Evolutionary conservation across 2,888 invertebrate genomes (phyloP).

Genomic region (Drosophila anomalata): DNA sequence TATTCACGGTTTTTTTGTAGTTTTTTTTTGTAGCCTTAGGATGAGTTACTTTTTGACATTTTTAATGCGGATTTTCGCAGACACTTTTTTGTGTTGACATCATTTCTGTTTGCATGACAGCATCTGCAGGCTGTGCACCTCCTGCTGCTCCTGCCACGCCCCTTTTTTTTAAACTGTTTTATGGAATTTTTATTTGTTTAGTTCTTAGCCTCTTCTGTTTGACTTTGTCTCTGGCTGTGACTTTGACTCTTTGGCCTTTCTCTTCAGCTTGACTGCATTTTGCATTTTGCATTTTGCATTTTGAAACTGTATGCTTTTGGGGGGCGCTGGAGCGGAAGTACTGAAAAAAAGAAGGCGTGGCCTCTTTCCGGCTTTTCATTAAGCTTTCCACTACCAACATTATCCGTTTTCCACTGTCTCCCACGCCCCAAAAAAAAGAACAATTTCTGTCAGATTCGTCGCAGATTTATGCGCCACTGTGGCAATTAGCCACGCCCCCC

Average conservation of each 20-base stretch:
- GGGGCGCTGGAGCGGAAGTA: constrained; percentile 61
- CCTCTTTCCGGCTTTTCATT: constrained; percentile 16
- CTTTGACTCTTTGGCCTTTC: constrained; percentile 37
- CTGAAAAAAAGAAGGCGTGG: constrained; percentile 36
- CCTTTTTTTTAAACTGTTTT: neutral
- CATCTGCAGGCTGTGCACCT: constrained; percentile 30
- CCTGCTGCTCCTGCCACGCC: neutral
- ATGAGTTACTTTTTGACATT: constrained; percentile 20
- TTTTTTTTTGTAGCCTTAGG: neutral
- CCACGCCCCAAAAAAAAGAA: neutral
- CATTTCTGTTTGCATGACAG: constrained; percentile 55
- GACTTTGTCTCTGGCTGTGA: constrained; percentile 41
- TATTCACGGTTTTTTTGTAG: neutral
- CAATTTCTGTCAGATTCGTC: constrained; percentile 19
- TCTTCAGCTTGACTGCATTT: constrained; percentile 20
- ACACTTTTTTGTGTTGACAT: constrained; percentile 44
- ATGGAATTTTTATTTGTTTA: constrained; percentile 56
- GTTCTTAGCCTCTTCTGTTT: constrained; percentile 43
- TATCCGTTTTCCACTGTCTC: constrained; percentile 17
- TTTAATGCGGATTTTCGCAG: constrained; percentile 17
- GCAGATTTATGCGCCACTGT: constrained; percentile 28
- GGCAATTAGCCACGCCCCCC: constrained; percentile 25
- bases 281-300: neutral
- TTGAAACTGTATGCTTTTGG: constrained; percentile 5
- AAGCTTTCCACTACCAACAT: constrained; percentile 30